These are phyloP conservation scores for Zelostemma sp. DNA, from an alignment of 1,140 invertebrate genomes.

Conservation along the genomic window DNA sequence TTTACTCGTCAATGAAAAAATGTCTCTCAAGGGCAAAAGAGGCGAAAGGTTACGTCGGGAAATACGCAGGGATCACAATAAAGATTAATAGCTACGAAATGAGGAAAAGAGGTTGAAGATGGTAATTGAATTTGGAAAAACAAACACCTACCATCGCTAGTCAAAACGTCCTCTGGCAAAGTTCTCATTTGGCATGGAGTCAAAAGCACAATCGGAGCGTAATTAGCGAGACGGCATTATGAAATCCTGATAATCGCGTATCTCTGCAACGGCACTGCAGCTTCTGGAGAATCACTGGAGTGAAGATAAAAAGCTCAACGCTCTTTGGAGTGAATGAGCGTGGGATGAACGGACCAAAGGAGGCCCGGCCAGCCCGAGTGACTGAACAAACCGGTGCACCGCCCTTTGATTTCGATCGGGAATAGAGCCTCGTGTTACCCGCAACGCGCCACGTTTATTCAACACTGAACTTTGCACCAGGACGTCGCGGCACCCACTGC, in stretches of 20 bases:
- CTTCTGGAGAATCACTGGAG: neutral
- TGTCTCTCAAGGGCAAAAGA: no score
- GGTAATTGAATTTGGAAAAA: slow-evolving; percentile 14
- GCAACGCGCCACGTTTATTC: slow-evolving; percentile 28
- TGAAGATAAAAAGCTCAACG: neutral
- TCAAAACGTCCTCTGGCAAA: neutral
- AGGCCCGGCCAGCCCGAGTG: neutral
- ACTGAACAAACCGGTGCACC: slow-evolving; percentile 15
- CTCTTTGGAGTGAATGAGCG: slow-evolving; percentile 5
- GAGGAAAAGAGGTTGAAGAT: neutral
- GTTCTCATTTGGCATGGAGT: slow-evolving; percentile 17
- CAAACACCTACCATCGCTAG: slow-evolving; percentile 18
- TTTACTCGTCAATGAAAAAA: no score
- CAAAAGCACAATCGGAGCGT: slow-evolving; percentile 24
- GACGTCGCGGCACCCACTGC: slow-evolving; percentile 68
- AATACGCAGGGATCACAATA: no score
- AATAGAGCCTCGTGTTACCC: slow-evolving; percentile 27
- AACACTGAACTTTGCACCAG: slow-evolving; percentile 24
- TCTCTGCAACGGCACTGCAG: slow-evolving; percentile 9
- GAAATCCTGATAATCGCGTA: slow-evolving; percentile 18
- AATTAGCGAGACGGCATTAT: slow-evolving; percentile 25
- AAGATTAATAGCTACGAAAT: no score
- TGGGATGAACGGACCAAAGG: slow-evolving; percentile 2
- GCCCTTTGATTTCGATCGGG: slow-evolving; percentile 39
- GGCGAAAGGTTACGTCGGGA: no score